Base-by-base conservation (phyloP, 2,888 invertebrate genomes). In the Plebejus argus region DNA sequence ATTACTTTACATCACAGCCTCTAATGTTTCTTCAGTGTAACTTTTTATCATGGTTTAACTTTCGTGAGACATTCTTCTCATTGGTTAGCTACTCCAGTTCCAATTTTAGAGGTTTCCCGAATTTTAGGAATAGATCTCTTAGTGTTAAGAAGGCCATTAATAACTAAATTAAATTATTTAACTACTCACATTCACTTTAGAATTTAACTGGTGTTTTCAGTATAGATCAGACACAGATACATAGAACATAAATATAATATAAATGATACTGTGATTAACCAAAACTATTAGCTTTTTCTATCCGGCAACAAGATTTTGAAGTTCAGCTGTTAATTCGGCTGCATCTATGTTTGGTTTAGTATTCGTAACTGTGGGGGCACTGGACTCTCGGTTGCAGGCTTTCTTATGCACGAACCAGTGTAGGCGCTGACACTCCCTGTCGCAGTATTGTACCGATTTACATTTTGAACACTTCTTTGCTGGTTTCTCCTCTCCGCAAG, bases 391-490 rank as follows among this genome's bases (percentile, higher is more conserved):
- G 79, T 96, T 95, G 85, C 98, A 98, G 58, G 96, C 96, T 86
- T 98, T 98, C 90, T 98, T 98, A 88, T 98, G 98, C 85, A 97
- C 96, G 86, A 97, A 97, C 98, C 98, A 98, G 88, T 98, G 99
- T 74, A 99, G 93, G 81, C 98, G 96, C 89, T 99, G 99, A 88
- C 99, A 99, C 85, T 97, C 97, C 79, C 97, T 95, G 90, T 98
- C 97, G 91, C 99, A 99, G 88, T 99, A 99, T 87, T 97, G 97
- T 76, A 98, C 98, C 78, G 96, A 95, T 94, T 98, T 98, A 91
- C 99, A 99, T 88, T 98, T 98, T 12, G 98, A 97, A 90, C 99
- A 99, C 88, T 98, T 98, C 88, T 99, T 99, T 8, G 96, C 96
- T 0, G 98, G 98, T 82, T 97, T 97, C 83, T 98, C 97, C 84